Base-by-base conservation (phyloP, 2,888 invertebrate genomes). In the Drosophila cognata region DNA sequence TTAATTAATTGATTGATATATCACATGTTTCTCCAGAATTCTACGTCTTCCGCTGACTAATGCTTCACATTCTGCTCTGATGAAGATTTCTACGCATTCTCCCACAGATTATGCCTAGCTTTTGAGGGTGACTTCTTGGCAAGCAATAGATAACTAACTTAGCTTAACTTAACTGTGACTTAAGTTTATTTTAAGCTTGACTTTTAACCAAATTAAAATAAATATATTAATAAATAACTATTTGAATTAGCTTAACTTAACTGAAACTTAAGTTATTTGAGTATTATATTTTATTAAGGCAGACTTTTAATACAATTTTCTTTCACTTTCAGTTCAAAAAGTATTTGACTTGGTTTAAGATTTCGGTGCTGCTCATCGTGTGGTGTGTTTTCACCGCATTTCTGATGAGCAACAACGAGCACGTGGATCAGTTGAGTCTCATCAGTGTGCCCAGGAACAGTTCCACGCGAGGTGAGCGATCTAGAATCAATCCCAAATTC, bases 301-400 rank as follows among this genome's bases (percentile, higher is more conserved):
- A 2, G 16, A 29, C 16, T 18, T 11, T 36, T 29, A 21, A 25
- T n/a, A 6, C 16, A 43, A 11, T n/a, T 35, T 2, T 46, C 2
- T 21, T 25, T 21, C 3, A 18, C 4, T 38, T 35, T 48, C 68
- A 93, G 92, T 41, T 86, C 29, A 91, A 88, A 71, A 91, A 91
- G 68, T 91, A 90, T 90, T 83, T 93, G 28, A 91, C 91, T 53
- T 93, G 92, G 92, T 81, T 92, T 21, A 93, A 93, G 82, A 94
- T 96, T 84, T 91, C 93, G 0, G 77, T 95, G 0, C 93, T 96
- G 0, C 91, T 95, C 3, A 93, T 94, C 0, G 94, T 95, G 58
- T 97, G 97, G 97, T 82, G 95, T 1, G 93, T 95, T 77, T 96
- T 96, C 90, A 96, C 96, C 0, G 94, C 94, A 6, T 94, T 95